Base-by-base conservation (phyloP, 2,113 vertebrate species). In the Alethe diademata region DNA sequence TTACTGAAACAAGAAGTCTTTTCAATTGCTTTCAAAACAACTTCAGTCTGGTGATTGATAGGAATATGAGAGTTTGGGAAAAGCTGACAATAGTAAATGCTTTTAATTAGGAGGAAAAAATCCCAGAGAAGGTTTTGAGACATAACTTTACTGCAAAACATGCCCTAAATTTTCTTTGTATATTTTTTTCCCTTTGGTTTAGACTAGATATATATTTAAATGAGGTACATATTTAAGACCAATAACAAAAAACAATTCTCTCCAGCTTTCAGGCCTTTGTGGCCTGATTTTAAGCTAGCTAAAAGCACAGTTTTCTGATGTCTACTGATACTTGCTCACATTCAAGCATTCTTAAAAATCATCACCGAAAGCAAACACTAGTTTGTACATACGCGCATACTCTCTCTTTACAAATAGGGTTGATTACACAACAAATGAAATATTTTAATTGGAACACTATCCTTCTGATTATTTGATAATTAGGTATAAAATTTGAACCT, bases 1-100 rank as follows among this genome's bases (percentile, higher is more conserved):
- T 65, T 69, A 62, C 72, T 72, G 53, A 95, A 95, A 91, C 15
- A 93, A 86, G 36, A 84, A 91, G 22, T 18, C 57, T 61, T 93
- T 93, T 58, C 65, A 81, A 14, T 25, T 87, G 53, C 56, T 92
- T 93, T 87, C 54, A 75, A 45, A 91, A 62, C 42, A 73, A 51
- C 28, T 85, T 40, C 43, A 53, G 38, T 47, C 45, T 79, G 6
- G 14, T 70, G 58, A 91, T 10, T 71, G 82, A 79, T 82, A 62
- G 15, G 23, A 91, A 42, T 82, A 43, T 56, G n/a, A 93, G 80
- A 93, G 76, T 86, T 48, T n/a, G 5, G 20, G 15, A 20, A 80
- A 92, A 80, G 25, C 25, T 75, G 53, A 48, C n/a, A 72, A 67
- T 20, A 72, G 29, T 28, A 83, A 91, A 64, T 8, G 12, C 12